Base-by-base conservation (phyloP, 2,888 invertebrate genomes). In the Sinotaia quadrata region DNA sequence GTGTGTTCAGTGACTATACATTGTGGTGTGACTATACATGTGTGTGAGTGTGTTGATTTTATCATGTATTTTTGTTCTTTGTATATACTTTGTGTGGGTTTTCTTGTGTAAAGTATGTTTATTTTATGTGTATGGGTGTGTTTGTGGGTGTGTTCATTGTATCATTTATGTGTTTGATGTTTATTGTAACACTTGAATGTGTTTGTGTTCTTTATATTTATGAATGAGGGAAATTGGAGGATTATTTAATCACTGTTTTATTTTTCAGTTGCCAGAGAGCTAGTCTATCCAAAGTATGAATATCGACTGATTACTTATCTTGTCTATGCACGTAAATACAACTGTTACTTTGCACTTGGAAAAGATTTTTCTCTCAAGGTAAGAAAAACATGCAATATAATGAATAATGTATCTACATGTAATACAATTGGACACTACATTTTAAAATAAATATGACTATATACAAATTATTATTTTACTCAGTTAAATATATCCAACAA, bases 281-380 rank as follows among this genome's bases (percentile, higher is more conserved):
- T n/a, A n/a, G n/a, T n/a, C n/a, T 87, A 83, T 66, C 85, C 86
- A 0, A 86, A 86, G 60, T 87, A 87, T 74, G 85, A 87, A 65
- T 85, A 87, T 69, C 70, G 84, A 12, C 72, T 86, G 52, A 84
- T 86, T 37, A 81, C 80, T 27, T 74, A 84, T 51, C 57, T 87
- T 44, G 76, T 86, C 8, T 87, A 85, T 77, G 85, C 83, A 12
- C 78, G 79, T 65, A 86, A 87, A 66, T 81, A 84, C 76, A 87
- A 87, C 79, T 87, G 87, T 66, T 87, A 87, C 76, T 87, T 87
- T 78, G 85, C 82, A 24, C 80, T 87, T 1, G 80, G 82, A 21
- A 87, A 84, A 69, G 87, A 87, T 69, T 87, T 87, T 69, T 81
- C 84, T 41, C 72, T 87, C 3, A 84, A 84, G 85, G 87, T 87